phyloP scores from a whole-genome alignment of 53 echinoderm and acorn worm genomes.

The Astropecten irregularis region DNA sequence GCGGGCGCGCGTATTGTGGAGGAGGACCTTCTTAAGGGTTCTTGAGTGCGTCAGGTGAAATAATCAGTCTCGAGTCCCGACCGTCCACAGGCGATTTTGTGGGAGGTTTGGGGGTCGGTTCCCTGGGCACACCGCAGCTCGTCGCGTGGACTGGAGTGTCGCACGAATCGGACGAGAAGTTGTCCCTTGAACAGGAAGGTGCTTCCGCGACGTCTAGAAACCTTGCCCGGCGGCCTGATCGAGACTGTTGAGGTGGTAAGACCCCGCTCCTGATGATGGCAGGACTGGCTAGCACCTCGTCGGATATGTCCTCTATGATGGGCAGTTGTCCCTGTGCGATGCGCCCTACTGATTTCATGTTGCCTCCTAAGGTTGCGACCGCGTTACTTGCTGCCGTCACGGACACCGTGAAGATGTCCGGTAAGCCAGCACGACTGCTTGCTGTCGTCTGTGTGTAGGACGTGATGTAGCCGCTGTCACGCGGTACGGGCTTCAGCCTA shows the following conservation, averaged over 20 bases:
- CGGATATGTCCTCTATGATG: conserved; percentile 57
- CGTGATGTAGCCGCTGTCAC: conserved; percentile 68
- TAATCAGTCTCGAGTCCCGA: conserved; percentile 1
- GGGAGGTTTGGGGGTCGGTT: too few species aligned
- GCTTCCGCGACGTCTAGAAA: conserved; percentile 36
- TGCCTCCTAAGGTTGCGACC: conserved; percentile 58
- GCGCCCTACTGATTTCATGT: conserved; percentile 44
- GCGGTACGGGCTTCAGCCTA: conserved; percentile 60
- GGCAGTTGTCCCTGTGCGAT: conserved; percentile 66
- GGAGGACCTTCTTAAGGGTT: too few species aligned
- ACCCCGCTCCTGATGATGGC: conserved; percentile 17
- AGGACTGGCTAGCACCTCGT: conserved; percentile 5
- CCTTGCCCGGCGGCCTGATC: conserved; percentile 4
- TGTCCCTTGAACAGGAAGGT: background rate
- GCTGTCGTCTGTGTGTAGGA: conserved; percentile 41
- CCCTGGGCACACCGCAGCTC: too few species aligned
- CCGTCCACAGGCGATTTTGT: conserved; percentile 1
- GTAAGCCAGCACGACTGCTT: background rate
- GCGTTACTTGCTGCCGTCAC: conserved; percentile 60
- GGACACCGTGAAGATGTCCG: conserved; percentile 57
- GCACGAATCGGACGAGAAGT: background rate
- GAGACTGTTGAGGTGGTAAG: background rate
- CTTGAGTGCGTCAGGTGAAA: conserved; percentile 13
- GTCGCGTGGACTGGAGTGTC: background rate
- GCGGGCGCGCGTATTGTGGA: too few species aligned